phyloP scores from a whole-genome alignment of 2,888 invertebrate genomes.

The Venustoraphidia nigricollis region DNA sequence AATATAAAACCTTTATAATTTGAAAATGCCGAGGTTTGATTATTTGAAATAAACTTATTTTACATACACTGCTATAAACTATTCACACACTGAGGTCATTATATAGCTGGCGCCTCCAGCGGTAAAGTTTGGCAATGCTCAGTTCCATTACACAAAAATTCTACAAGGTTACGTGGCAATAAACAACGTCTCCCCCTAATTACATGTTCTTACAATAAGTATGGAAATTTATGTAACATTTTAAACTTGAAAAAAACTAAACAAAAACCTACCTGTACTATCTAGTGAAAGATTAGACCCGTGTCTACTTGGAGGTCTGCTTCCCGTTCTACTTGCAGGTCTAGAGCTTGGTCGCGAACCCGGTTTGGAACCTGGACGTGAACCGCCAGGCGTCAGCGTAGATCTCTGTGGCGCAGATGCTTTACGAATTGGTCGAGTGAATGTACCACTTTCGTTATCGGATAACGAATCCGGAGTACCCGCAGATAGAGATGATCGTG shows the following conservation, averaged over 20 bases:
- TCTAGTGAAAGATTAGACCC: slow-evolving; percentile 84
- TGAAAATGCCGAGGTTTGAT: too few species aligned
- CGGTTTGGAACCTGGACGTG: slow-evolving; percentile 33
- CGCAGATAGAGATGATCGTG: slow-evolving; percentile 65
- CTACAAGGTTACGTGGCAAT: background rate
- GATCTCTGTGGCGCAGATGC: slow-evolving; percentile 46
- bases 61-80: too few species aligned
- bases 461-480: slow-evolving; percentile 82
- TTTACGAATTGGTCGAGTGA: slow-evolving; percentile 30
- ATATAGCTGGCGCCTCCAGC: too few species aligned
- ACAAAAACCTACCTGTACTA: slow-evolving; percentile 51
- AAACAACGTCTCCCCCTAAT: background rate
- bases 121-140: too few species aligned
- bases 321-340: slow-evolving; percentile 71
- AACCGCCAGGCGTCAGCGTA: slow-evolving; percentile 62
- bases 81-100: too few species aligned
- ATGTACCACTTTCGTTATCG: slow-evolving; percentile 66
- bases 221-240: background rate
- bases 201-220: too few species aligned
- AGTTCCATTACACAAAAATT: background rate
- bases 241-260: slow-evolving; percentile 1
- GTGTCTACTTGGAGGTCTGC: slow-evolving; percentile 85
- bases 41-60: too few species aligned
- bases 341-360: slow-evolving; percentile 71
- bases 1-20: too few species aligned